phyloP scores from a whole-genome alignment of 2,113 vertebrate genomes.

The Suncus etruscus region DNA sequence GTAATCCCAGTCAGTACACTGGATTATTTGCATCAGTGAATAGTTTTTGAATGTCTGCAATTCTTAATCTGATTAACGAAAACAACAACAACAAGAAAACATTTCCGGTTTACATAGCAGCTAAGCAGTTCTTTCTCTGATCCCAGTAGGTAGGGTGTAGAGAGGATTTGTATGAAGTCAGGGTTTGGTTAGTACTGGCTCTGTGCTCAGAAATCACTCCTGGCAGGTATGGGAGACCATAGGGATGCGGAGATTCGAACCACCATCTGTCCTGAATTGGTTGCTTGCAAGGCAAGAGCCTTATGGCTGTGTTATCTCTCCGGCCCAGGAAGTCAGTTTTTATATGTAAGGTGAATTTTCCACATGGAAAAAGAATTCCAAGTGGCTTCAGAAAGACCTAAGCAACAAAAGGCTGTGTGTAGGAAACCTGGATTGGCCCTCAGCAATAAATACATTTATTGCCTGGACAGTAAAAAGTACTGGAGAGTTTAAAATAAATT shows the following conservation, averaged over 20 bases:
- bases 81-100: not conserved
- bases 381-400: conserved; percentile 1
- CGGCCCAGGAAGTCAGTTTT: conserved; percentile 8
- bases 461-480: conserved; percentile 90
- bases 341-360: not conserved
- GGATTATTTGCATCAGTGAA: not conserved
- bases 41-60: conserved; percentile 10
- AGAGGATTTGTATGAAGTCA: not conserved
- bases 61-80: conserved; percentile 39
- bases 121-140: conserved; percentile 10
- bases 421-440: conserved; percentile 79
- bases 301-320: too few relatives aligned
- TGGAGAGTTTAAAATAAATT: conserved; percentile 91
- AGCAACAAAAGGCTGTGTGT: conserved; percentile 65
- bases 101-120: not conserved
- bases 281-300: too few relatives aligned
- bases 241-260: too few relatives aligned
- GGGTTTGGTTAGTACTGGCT: not conserved
- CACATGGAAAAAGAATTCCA: conserved; percentile 35
- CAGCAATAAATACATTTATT: conserved; percentile 87
- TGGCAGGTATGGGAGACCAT: too few relatives aligned
- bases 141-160: conserved; percentile 15
- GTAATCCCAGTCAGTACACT: too few relatives aligned
- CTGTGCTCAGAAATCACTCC: too few relatives aligned
- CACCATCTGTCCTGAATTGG: too few relatives aligned